A percentile compares a stretch with the other conserved stretches of the same genome.
phyloP scores from a whole-genome alignment of 23 tunicate species.

The Botrylloides violaceus region DNA sequence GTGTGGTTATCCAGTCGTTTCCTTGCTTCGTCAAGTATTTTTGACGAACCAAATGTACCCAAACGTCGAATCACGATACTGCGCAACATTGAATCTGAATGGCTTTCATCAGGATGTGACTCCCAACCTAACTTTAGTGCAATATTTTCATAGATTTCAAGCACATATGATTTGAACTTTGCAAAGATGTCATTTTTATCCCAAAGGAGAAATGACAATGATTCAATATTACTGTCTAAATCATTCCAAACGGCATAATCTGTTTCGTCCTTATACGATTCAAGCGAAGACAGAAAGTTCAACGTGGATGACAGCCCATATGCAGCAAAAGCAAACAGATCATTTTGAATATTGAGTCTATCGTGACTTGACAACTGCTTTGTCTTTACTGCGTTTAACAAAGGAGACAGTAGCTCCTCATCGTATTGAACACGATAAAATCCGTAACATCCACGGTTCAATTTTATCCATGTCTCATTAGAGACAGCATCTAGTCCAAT shows the following conservation, averaged over 20 bases:
- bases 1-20: conserved; percentile 48
- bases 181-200: conserved; percentile 43
- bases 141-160: conserved; percentile 26
- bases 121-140: conserved; percentile 70
- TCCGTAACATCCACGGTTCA: conserved; percentile 77
- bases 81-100: conserved; percentile 64
- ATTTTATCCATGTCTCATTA: conserved; percentile 70
- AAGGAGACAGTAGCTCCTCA: conserved; percentile 43
- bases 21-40: conserved; percentile 46
- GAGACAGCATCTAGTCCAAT: conserved; percentile 61
- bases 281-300: conserved; percentile 59
- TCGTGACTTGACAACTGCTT: conserved; percentile 46
- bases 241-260: conserved; percentile 83
- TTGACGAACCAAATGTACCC: conserved; percentile 71
- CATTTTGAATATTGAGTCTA: conserved; percentile 64
- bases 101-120: conserved; percentile 54
- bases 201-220: conserved; percentile 57
- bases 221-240: conserved; percentile 22
- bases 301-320: conserved; percentile 67
- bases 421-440: conserved; percentile 87
- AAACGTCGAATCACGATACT: conserved; percentile 55
- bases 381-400: conserved; percentile 60
- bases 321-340: conserved; percentile 77
- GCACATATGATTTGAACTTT: conserved; percentile 45
- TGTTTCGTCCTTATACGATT: conserved; percentile 68